Percentiles rank a stretch among this genome's conserved stretches.
Conservation (phyloP, 2,888 invertebrate species). For the Trissolcus brochymenae region DNA sequence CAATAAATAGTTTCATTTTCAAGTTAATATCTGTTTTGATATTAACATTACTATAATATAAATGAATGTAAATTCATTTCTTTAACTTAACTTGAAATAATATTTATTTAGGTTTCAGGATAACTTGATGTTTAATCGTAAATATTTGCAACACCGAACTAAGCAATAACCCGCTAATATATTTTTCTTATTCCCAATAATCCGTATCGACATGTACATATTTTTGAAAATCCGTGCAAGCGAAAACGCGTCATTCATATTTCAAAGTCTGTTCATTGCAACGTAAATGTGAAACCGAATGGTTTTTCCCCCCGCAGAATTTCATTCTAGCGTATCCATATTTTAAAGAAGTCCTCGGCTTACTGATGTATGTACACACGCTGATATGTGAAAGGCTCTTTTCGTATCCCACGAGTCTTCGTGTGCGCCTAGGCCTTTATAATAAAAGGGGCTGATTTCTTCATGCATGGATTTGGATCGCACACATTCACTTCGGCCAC, state of each 20-base stretch:
- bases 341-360: conserved; percentile 48
- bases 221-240: conserved; percentile 14
- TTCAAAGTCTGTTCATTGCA: conserved; percentile 18
- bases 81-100: no score
- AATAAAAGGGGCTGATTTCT: conserved; percentile 48
- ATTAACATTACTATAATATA: no score
- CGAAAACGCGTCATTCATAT: conserved; percentile 12
- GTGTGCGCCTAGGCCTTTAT: conserved; percentile 26
- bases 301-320: conserved; percentile 26
- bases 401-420: conserved; percentile 39
- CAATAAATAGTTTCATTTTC: no score
- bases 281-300: conserved; percentile 28
- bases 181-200: no score
- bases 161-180: no score
- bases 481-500: conserved; percentile 62
- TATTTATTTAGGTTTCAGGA: no score
- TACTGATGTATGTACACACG: conserved; percentile 44
- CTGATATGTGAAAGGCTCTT: conserved; percentile 30
- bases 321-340: conserved; percentile 40
- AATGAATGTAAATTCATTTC: no score
- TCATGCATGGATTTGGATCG: conserved; percentile 60
- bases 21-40: no score
- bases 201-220: conserved; percentile 1
- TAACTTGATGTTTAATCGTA: no score
- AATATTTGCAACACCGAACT: no score